Conservation (phyloP, 2,797 vertebrate genomes). For the Podargus strigoides region DNA sequence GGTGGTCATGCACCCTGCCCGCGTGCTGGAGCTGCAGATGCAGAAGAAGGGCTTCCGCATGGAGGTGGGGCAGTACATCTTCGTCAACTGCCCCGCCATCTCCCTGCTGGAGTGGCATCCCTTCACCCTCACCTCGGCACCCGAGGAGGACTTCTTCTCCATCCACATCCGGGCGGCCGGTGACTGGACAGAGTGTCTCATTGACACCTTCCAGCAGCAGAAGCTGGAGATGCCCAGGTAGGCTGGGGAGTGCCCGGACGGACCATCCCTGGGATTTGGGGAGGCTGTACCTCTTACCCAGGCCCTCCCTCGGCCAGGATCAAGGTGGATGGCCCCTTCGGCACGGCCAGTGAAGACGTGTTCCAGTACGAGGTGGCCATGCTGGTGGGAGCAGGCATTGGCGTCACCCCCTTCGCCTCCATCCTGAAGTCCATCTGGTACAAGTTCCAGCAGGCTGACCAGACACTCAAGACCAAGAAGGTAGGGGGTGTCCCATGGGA, state of each 20-base stretch:
- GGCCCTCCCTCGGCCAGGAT: slow-evolving; percentile 71
- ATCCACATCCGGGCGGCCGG: slow-evolving; percentile 85
- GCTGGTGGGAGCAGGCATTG: slow-evolving; percentile 89
- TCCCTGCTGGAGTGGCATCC: slow-evolving; percentile 92
- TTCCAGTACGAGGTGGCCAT: slow-evolving; percentile 92
- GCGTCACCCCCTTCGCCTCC: slow-evolving; percentile 91
- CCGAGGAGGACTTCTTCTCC: slow-evolving; percentile 89
- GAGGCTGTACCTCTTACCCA: not conserved
- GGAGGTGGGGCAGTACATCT: slow-evolving; percentile 93
- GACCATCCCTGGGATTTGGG: not conserved
- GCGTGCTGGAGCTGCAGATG: slow-evolving; percentile 90
- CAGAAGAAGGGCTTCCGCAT: slow-evolving; percentile 85
- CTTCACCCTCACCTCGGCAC: slow-evolving; percentile 91
- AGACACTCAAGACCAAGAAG: slow-evolving; percentile 85
- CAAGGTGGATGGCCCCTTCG: slow-evolving; percentile 89
- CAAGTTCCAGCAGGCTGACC: slow-evolving; percentile 85
- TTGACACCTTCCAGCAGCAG: slow-evolving; percentile 69
- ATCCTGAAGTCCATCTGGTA: slow-evolving; percentile 95
- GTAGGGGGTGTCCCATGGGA: slow-evolving; percentile 26
- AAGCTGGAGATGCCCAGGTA: slow-evolving; percentile 78
- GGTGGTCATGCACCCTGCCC: slow-evolving; percentile 88
- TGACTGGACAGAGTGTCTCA: slow-evolving; percentile 87
- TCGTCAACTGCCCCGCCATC: slow-evolving; percentile 86
- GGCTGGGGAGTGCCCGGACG: not conserved
- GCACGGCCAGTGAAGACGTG: slow-evolving; percentile 90